Evolutionary conservation across 1,140 invertebrate species (phyloP), one percentile per base, ranked within the genome.

Genomic region (Dolichoris vasculosae): DNA sequence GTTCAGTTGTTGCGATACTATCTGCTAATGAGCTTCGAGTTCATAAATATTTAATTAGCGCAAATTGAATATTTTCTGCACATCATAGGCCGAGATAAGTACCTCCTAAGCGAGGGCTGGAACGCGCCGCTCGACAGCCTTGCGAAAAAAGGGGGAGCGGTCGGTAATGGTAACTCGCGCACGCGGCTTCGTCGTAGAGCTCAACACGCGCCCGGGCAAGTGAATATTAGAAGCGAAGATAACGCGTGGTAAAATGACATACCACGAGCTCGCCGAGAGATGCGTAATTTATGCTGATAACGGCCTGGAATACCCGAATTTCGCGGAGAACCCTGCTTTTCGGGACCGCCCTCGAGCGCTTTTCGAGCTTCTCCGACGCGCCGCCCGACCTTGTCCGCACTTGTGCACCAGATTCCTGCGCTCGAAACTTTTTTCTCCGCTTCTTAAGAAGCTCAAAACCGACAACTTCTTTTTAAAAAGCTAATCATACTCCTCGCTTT

Each of bases 1-100:
- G 38, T 73, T 43, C 17, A 11, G 69, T n/a, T 13, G 30, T n/a
- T 26, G 64, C 79, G 63, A 81, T 81, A 69, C 59, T 67, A 81
- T 81, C 63, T 82, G 79, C n/a, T 82, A 82, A 82, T 71, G 79
- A 82, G 63, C 79, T 82, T 38, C 59, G 55, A 69, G 79, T 64
- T 82, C 64, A 82, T 82, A 82, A 82, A 82, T 82, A 82, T 82
- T 67, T 64, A 82, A 82, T 82, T 69, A 82, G 64, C 59, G 40
- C 79, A 43, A 35, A 48, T 82, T 82, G 46, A 82, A 51, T 69
- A 82, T 82, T 32, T 30, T 15, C 32, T 40, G 43, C 38, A 23
- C 59, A 46, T 46, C 63, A 40, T 64, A 43, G 38, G 59, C n/a
- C 43, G 43, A 20, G 75, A 32, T 48, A 77, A 77, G 75, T 51